Evolutionary conservation across 2,797 vertebrate species (phyloP), one percentile per base, ranked within the genome.

Genomic region (Lepus townsendii): DNA sequence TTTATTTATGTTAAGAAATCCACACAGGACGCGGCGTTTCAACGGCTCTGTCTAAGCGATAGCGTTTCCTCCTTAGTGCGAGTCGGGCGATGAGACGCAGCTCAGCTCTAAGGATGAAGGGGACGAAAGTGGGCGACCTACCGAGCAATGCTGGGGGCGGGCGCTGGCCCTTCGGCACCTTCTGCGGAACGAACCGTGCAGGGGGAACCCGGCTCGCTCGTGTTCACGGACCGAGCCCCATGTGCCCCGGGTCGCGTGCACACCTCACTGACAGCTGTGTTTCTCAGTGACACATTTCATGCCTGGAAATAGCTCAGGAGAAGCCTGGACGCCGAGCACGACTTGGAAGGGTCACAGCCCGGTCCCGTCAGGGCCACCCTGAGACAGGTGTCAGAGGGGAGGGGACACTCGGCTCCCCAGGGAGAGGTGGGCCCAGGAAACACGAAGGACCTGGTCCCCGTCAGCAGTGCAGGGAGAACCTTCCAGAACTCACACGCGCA

Each of bases 1-100:
- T 95, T 97, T 95, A 52, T 89, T 96, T 97, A 30, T 19, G 71
- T 85, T 69, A 60, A 97, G 96, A 87, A 97, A 88, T 26, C 85
- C 90, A 65, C 95, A 89, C 52, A 86, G 9, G 93, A 95, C 13
- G 78, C 79, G 1, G 91, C 66, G 79, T 85, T 93, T 38, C 90
- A 69, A 84, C 75, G 63, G 89, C 91, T 97, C 96, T 96, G 63
- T 84, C 96, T 83, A 83, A 97, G 96, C 65, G 96, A 79, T 42
- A 71, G 32, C 47, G 97, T 96, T 92, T 47, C 89, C 91, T 92
- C 82, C 90, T 60, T 87, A 54, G 62, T 66, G 96, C 27, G 78
- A 92, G 88, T 75, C 60, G 35, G 96, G 80, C 24, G 62, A 72
- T 90, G 96, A 94, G 95, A 89, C 97, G 91, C 84, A 85, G 90